Conservation (phyloP, 2,113 vertebrate genomes). For the Sigmodon hispidus region DNA sequence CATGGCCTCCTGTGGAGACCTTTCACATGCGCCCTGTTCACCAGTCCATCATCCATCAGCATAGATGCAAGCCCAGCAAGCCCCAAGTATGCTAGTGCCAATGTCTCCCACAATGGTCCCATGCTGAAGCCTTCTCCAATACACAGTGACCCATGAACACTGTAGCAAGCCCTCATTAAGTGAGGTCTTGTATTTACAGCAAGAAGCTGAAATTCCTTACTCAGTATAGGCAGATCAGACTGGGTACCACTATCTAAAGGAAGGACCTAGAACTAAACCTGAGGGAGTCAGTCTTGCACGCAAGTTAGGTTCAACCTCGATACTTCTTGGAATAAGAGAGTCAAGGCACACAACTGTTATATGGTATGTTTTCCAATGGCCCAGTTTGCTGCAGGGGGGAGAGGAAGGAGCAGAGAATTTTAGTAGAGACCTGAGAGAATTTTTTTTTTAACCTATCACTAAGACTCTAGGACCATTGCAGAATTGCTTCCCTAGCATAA, state of each 20-base stretch:
- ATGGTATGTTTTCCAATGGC: neutral
- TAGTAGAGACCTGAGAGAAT: slow-evolving; percentile 14
- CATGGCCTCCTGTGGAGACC: neutral
- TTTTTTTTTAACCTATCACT: slow-evolving; percentile 25
- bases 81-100: neutral
- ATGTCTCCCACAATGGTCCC: neutral
- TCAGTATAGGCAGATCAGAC: neutral
- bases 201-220: neutral
- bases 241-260: neutral
- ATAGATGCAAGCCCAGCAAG: no score
- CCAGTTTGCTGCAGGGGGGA: neutral
- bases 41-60: neutral
- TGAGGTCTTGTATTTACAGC: neutral
- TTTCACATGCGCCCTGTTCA: neutral
- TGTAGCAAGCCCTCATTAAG: neutral
- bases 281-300: neutral
- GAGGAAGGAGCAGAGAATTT: neutral
- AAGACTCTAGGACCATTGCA: neutral
- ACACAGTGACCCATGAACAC: neutral
- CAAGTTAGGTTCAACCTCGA: neutral
- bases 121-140: no score
- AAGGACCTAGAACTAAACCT: neutral
- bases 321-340: neutral
- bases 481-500: neutral
- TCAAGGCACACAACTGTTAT: neutral